Conservation (phyloP, 2,888 invertebrate species). For the Andrena marginata region DNA sequence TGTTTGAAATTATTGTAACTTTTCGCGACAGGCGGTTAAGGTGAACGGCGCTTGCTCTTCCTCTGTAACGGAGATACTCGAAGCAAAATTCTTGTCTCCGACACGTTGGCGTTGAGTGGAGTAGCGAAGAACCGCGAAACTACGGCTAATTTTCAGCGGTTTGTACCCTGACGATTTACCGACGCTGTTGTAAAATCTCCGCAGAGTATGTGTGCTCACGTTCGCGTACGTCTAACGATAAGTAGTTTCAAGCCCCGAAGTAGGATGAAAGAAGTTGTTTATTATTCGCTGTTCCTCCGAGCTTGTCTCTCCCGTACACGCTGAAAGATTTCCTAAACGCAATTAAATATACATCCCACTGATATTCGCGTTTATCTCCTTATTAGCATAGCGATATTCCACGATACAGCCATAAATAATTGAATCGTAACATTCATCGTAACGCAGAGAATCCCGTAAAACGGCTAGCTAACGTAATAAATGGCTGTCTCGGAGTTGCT, state of each 20-base stretch:
- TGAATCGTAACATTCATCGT: constrained; percentile 49
- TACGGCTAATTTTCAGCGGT: constrained; percentile 60
- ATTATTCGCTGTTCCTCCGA: constrained; percentile 6
- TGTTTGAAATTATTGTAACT: constrained; percentile 5
- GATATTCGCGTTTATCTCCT: constrained; percentile 15
- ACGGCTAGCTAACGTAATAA: constrained; percentile 31
- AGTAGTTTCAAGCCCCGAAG: not conserved
- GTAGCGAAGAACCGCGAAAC: constrained; percentile 61
- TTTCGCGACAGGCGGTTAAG: constrained; percentile 6
- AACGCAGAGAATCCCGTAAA: constrained; percentile 35
- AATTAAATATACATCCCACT: constrained; percentile 26
- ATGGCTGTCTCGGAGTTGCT: constrained; percentile 31
- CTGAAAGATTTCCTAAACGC: constrained; percentile 13
- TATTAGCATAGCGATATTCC: constrained; percentile 28
- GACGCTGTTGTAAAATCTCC: not conserved
- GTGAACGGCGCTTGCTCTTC: constrained; percentile 5
- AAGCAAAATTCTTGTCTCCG: constrained; percentile 26
- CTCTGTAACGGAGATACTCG: constrained; percentile 20
- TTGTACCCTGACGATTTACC: constrained; percentile 45
- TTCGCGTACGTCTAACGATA: not conserved
- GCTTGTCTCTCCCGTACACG: not conserved
- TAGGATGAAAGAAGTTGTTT: constrained; percentile 15
- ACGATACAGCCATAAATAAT: constrained; percentile 43
- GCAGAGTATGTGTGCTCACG: not conserved
- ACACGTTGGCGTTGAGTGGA: constrained; percentile 37